Base-by-base conservation (phyloP, 2,797 vertebrate genomes). In the Ceryle rudis region DNA sequence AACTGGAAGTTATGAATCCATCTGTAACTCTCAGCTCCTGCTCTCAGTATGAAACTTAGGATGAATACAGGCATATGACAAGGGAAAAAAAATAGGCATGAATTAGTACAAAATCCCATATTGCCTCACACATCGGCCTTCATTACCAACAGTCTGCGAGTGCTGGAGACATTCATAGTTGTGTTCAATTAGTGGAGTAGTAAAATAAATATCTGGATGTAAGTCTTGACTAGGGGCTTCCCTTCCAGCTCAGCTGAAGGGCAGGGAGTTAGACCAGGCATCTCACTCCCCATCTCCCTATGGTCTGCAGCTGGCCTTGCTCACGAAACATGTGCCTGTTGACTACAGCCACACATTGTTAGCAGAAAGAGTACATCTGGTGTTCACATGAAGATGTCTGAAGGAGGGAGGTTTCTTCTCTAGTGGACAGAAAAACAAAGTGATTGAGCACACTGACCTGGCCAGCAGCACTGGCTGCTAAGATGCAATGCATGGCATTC, bases 401-500 rank as follows among this genome's bases (percentile, higher is more conserved):
- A 41, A 79, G 72, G 37, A 65, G 39, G 41, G 62, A 74, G 18
- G 11, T 13, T 13, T 65, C 52, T 49, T 39, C 33, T 81, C 52
- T 11, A 39, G 21, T 8, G n/a, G 61, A n/a, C 11, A n/a, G 60
- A 44, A 67, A 73, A 28, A 29, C 21, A 12, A 70, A 70, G 44
- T n/a, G 39, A 25, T 14, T 12, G 55, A 86, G 51, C 31, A 15
- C 1, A 0, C 23, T 14, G 35, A 33, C 35, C n/a, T 35, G 47
- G 20, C 23, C 64, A 31, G 41, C 60, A 21, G 23, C 29, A 12
- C 25, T 65, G 5, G 0, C 14, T 4, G 2, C 19, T 31, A 12
- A 41, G 57, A 42, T 22, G 41, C 25, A 16, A 10, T 1, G 25
- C 9, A 0, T 7, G 42, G 21, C 4, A 0, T 31, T 39, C 75